These are phyloP conservation scores for Drosophila prostipennis DNA, from an alignment of 2,888 invertebrate species.

Conservation along the genomic window DNA sequence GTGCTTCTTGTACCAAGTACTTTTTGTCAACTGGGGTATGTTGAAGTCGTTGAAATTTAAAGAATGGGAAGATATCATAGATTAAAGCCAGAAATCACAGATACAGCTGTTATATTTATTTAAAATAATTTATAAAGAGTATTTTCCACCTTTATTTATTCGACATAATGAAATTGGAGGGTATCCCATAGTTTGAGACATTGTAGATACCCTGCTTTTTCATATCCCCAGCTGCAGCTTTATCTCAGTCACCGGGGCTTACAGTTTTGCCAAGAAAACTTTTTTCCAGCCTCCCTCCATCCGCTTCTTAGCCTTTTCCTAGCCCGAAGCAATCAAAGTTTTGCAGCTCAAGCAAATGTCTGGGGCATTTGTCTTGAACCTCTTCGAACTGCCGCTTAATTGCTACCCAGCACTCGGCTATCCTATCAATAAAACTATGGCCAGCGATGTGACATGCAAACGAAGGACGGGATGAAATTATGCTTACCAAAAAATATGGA, in stretches of 20 bases:
- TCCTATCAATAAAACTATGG: conserved; percentile 63
- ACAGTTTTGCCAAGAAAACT: conserved; percentile 60
- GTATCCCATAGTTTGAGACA: background rate
- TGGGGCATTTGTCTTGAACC: conserved; percentile 50
- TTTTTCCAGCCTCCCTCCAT: conserved; percentile 22
- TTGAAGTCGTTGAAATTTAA: background rate
- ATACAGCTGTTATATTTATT: no score
- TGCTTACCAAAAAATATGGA: conserved; percentile 55
- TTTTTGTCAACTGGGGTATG: background rate
- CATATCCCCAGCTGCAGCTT: conserved; percentile 9
- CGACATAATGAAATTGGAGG: background rate
- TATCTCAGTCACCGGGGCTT: conserved; percentile 30
- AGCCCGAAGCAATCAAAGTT: conserved; percentile 62
- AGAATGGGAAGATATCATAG: background rate
- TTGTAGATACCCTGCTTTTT: background rate
- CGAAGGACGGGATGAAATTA: conserved; percentile 67
- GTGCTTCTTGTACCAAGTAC: conserved; percentile 29
- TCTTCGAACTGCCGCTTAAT: conserved; percentile 56
- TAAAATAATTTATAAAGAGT: no score
- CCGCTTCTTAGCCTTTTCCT: conserved; percentile 24
- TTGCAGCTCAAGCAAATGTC: conserved; percentile 51
- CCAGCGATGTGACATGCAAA: conserved; percentile 44
- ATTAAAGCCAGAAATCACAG: no score
- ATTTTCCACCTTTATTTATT: no score
- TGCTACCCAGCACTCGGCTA: conserved; percentile 47